phyloP scores from a whole-genome alignment of 2,888 invertebrate species.

The Zaprionus lineosus region DNA sequence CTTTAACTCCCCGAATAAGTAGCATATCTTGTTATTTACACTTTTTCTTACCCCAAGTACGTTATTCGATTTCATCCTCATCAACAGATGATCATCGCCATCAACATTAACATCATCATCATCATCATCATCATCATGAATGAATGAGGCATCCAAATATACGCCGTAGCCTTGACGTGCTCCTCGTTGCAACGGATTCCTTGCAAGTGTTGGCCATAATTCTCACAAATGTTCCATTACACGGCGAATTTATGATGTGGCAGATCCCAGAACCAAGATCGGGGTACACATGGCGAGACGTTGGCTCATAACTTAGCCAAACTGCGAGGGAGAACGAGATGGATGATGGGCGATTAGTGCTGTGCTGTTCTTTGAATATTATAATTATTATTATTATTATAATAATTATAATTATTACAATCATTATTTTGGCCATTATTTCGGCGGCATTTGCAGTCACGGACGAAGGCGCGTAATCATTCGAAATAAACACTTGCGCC shows the following conservation, averaged over 20 bases:
- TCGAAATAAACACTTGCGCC: slow-evolving; percentile 77
- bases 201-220: slow-evolving; percentile 39
- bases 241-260: slow-evolving; percentile 51
- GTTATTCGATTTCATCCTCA: slow-evolving; percentile 20
- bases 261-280: slow-evolving; percentile 6
- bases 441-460: slow-evolving; percentile 25
- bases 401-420: too few relatives aligned
- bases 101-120: too few relatives aligned
- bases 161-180: not conserved
- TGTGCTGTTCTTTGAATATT: too few relatives aligned
- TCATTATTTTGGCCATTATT: slow-evolving; percentile 47
- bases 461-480: slow-evolving; percentile 61
- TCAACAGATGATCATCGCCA: too few relatives aligned
- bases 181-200: slow-evolving; percentile 20
- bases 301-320: slow-evolving; percentile 60
- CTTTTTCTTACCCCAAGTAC: slow-evolving; percentile 21
- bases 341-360: too few relatives aligned
- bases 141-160: too few relatives aligned
- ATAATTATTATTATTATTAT: too few relatives aligned
- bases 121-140: too few relatives aligned
- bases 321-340: slow-evolving; percentile 31
- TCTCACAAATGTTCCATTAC: slow-evolving; percentile 38
- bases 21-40: too few relatives aligned
- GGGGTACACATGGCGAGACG: slow-evolving; percentile 37
- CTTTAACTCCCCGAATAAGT: too few relatives aligned